Evolutionary conservation across 1,140 invertebrate species (phyloP), one percentile per base, ranked within the genome.

Genomic region (Laupala kohalensis): DNA sequence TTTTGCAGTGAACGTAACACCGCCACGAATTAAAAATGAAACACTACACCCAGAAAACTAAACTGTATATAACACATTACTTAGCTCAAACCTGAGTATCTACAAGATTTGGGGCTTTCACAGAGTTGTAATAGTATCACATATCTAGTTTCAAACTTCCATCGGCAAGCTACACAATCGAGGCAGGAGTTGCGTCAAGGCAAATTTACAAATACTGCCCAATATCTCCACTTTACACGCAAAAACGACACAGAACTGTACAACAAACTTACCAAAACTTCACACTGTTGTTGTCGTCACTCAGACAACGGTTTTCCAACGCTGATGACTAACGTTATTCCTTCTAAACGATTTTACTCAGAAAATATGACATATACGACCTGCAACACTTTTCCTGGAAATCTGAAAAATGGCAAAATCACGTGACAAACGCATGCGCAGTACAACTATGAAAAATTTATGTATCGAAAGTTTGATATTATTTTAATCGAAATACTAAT

Each of bases 301-400:
- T 72, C 29, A 13, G 28, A 64, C 71, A 72, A 69, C 26, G 71
- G 71, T 53, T 72, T 72, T 72, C 65, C 71, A 72, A 62, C 29
- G 29, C 30, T 25, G 28, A 28, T 72, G 71, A 72, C 71, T 72
- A 72, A 72, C 65, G 62, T 72, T 67, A 68, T 72, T 72, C 65
- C 71, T 67, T 72, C 71, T 72, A 30, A 72, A 71, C 26, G 65
- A 26, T 68, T 67, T 37, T 72, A 72, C 71, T 29, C 24, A 37
- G 71, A 72, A 72, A 62, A 72, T 72, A 68, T 68, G 71, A 69
- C 71, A 72, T 68, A 72, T 68, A 72, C 37, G 67, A 72, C 62
- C 71, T 72, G 71, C 66, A 67, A 26, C 71, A 62, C 6, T 62
- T 67, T 72, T 72, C 71, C 71, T 24, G 65, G 71, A 72, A 72